Base-by-base conservation (phyloP, 1,140 invertebrate species). In the Drosophila asahinai region DNA sequence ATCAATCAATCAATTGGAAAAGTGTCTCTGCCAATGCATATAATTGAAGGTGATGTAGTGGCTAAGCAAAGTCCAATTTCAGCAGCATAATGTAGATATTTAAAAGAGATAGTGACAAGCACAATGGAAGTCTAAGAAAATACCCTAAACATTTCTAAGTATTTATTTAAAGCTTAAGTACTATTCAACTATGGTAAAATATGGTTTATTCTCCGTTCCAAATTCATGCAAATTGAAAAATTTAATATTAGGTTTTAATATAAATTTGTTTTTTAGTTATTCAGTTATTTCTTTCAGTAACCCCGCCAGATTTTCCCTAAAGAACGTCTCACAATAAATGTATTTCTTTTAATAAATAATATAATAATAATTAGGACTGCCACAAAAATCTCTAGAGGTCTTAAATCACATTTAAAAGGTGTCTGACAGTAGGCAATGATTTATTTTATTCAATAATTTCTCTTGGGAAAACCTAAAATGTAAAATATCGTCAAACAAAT, bases 1-100 rank as follows among this genome's bases (percentile, higher is more conserved):
- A 86, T 86, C 86, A 86, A 90, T 89, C 84, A 90, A 79, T 90
- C 81, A 89, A 89, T 89, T 57, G 79, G 75, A 64, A 90, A 86
- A 73, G 54, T 81, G 59, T 81, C 51, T 36, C 48, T 42, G 49
- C 11, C 52, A 58, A 59, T 40, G 61, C 47, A 63, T 61, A 40
- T 68, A 83, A 86, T 80, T 86, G 63, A 60, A 83, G 55, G 60
- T 60, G 65, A 82, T 30, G 30, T 43, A 22, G 36, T 5, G 52
- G 12, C 17, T 38, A 22, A 19, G 33, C 19, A 22, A 17, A 19
- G 57, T 36, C n/a, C 15, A 33, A 45, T 62, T 65, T 17, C 4
- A 22, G 6, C 38, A 36, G n/a, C n/a, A 14, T 36, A 2, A 19
- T 52, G 27, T 6, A 17, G 51, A 12, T 36, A 22, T 36, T 22